A percentile compares a stretch with the other conserved stretches of the same genome.
These are phyloP conservation scores for Parapsyche elsis DNA, from an alignment of 1,140 invertebrate genomes.

Conservation along the genomic window DNA sequence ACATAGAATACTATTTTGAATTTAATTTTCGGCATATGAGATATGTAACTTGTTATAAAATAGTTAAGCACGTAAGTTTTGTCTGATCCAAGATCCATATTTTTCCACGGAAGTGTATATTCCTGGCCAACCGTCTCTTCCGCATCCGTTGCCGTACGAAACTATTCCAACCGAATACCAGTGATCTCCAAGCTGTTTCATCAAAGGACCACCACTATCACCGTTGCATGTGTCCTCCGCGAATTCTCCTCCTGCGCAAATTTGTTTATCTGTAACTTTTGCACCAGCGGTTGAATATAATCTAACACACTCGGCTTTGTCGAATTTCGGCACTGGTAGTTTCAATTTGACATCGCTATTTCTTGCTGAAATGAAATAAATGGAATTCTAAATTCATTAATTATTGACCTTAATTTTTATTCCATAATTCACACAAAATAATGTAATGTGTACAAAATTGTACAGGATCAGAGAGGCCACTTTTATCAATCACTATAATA, in stretches of 20 bases:
- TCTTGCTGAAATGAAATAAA: conserved; percentile 57
- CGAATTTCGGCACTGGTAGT: conserved; percentile 66
- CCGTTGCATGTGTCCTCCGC: conserved; percentile 77
- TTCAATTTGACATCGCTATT: conserved; percentile 71
- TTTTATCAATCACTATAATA: too few relatives aligned
- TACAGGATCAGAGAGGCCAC: too few relatives aligned
- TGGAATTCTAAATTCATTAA: too few relatives aligned
- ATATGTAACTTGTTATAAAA: background rate
- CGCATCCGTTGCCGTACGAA: conserved; percentile 79
- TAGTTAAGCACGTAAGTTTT: conserved; percentile 62
- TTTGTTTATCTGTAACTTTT: conserved; percentile 66
- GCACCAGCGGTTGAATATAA: conserved; percentile 66
- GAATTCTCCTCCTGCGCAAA: conserved; percentile 74
- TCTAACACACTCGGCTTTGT: conserved; percentile 62
- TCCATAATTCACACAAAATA: too few relatives aligned
- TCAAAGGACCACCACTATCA: conserved; percentile 82
- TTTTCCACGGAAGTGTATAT: conserved; percentile 75
- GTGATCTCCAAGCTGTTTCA: conserved; percentile 63
- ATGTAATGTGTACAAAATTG: too few relatives aligned
- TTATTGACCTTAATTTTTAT: too few relatives aligned
- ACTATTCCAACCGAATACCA: conserved; percentile 73
- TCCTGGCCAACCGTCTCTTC: conserved; percentile 75
- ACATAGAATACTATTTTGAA: too few relatives aligned
- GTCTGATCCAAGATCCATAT: conserved; percentile 75
- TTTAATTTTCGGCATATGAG: too few relatives aligned